Conservation (phyloP, 2,113 vertebrate species). For the Callocephalon fimbriatum region DNA sequence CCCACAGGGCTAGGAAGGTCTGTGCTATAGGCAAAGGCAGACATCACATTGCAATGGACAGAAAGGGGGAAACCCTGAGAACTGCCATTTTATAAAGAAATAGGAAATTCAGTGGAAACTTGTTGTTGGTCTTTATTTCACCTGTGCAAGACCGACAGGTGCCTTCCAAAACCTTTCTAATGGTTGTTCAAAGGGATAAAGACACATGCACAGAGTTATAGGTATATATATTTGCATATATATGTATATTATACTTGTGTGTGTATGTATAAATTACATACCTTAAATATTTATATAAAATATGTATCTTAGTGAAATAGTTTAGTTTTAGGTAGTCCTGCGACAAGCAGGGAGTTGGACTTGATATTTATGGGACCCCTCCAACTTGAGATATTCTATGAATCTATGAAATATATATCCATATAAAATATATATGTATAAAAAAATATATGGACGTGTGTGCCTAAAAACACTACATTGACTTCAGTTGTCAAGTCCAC, state of each 20-base stretch:
- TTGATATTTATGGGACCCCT: background rate
- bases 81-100: slow-evolving; percentile 57
- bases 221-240: background rate
- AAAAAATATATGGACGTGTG: background rate
- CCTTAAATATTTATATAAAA: background rate
- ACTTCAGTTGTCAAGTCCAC: slow-evolving; percentile 24
- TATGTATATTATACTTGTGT: background rate
- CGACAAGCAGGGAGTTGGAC: background rate
- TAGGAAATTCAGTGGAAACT: slow-evolving; percentile 1
- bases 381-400: background rate
- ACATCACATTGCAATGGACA: background rate
- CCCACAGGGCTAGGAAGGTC: slow-evolving; percentile 48
- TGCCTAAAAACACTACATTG: background rate
- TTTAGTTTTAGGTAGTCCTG: background rate
- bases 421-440: background rate
- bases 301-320: background rate
- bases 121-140: background rate
- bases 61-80: slow-evolving; percentile 6
- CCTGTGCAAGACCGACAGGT: fast-evolving
- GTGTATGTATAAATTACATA: background rate
- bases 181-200: background rate
- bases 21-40: slow-evolving; percentile 36
- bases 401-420: background rate
- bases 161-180: background rate
- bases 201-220: background rate